Evolutionary conservation across 1,140 invertebrate genomes (phyloP), one percentile per base, ranked within the genome.

Genomic region (Lasioglossum baleicum): DNA sequence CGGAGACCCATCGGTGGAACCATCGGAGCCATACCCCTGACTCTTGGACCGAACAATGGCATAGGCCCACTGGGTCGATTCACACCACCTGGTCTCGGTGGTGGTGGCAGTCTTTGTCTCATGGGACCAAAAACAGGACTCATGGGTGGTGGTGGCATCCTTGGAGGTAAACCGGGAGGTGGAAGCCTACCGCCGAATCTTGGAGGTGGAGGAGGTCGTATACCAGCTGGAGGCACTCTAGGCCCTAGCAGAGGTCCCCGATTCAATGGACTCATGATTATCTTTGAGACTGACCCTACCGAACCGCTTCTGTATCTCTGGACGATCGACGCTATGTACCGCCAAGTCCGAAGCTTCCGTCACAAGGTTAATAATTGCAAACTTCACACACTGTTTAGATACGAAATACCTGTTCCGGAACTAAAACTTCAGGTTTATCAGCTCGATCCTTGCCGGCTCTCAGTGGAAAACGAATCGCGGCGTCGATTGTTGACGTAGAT

Each of bases 231-330:
- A 26, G 90, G 86, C 64, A 88, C 73, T 75, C 90, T 78, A 15
- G 88, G 83, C 7, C 87, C 88, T 71, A 90, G 56, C 0, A 90
- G 60, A 0, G 90, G 86, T 60, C 89, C 90, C 72, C 88, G 84
- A 35, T 92, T 91, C 13, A 90, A 77, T 20, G 90, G 90, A 70
- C 90, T 91, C 90, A 91, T 92, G 40, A 10, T 80, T 63, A 42
- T 44, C 26, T 42, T 11, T 13, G 0, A n/a, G 10, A 1, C 11
- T 10, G 8, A 40, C 10, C 31, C 26, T 70, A 15, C 26, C 7
- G 22, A 72, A 74, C 35, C 71, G 67, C 63, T 51, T 66, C 64
- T 42, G n/a, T 6, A 7, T 31, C n/a, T 17, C 35, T 31, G 5
- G 22, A 3, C 17, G 35, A n/a, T 22, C 15, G 11, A 70, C 26